phyloP scores from a whole-genome alignment of 1,140 invertebrate genomes.

The Scaptomyza graminum region DNA sequence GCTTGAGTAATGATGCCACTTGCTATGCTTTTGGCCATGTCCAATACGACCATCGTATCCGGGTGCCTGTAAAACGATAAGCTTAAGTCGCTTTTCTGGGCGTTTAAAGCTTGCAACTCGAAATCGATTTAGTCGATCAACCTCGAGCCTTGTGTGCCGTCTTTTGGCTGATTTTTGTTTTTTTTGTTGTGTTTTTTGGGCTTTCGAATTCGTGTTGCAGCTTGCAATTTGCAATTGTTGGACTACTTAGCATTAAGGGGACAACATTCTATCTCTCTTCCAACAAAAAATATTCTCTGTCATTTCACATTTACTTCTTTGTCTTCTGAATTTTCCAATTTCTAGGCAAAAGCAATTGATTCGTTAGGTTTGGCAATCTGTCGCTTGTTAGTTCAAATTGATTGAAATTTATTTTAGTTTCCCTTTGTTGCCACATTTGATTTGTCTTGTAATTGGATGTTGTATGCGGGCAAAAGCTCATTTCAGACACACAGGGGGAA shows the following conservation, averaged over 20 bases:
- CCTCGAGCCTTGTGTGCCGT: slow-evolving; percentile 13
- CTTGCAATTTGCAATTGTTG: slow-evolving; percentile 31
- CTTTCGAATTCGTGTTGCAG: slow-evolving; percentile 55
- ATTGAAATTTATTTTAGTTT: slow-evolving; percentile 72
- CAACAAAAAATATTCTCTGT: neutral
- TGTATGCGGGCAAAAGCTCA: slow-evolving; percentile 38
- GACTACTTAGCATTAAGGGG: slow-evolving; percentile 17
- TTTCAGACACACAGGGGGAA: slow-evolving; percentile 1
- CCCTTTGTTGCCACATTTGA: slow-evolving; percentile 35
- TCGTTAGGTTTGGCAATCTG: slow-evolving; percentile 74
- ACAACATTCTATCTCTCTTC: slow-evolving; percentile 2
- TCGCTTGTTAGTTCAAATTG: slow-evolving; percentile 76
- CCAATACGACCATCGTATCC: slow-evolving; percentile 8
- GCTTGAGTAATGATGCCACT: slow-evolving; percentile 79
- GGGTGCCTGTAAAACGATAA: neutral
- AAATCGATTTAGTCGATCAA: slow-evolving; percentile 56
- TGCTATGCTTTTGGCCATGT: slow-evolving; percentile 26
- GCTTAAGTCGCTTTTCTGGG: slow-evolving; percentile 26
- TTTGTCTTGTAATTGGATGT: slow-evolving; percentile 58
- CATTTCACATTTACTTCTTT: neutral
- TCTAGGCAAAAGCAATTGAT: slow-evolving; percentile 62
- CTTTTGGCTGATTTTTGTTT: slow-evolving; percentile 54
- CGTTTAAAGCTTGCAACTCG: slow-evolving; percentile 39
- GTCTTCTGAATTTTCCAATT: neutral
- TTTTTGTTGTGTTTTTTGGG: slow-evolving; percentile 59